Evolutionary conservation across 2,888 invertebrate genomes (phyloP).

Genomic region (Rhorus exstirpatorius): DNA sequence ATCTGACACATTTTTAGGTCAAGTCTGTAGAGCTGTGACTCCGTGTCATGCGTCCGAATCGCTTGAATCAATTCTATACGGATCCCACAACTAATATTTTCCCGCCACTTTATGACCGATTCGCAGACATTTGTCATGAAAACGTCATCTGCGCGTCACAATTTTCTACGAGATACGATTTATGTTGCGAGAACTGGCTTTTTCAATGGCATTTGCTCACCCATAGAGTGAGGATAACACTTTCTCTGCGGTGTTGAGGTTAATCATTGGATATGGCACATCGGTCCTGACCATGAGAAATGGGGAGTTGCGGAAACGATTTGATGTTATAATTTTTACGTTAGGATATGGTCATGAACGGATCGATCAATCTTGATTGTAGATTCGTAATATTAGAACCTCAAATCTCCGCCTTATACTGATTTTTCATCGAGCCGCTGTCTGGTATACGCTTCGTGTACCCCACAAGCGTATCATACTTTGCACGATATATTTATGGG

Average conservation of each 20-base stretch:
- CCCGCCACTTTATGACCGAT: not conserved
- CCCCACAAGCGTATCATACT: too few relatives aligned
- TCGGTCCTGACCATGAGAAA: too few relatives aligned
- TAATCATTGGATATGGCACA: too few relatives aligned
- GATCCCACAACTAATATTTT: slow-evolving; percentile 18
- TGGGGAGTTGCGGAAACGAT: too few relatives aligned
- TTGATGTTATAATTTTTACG: too few relatives aligned
- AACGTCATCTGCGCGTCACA: too few relatives aligned
- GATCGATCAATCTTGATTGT: slow-evolving; percentile 4
- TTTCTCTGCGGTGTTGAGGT: too few relatives aligned
- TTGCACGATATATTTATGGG: not conserved
- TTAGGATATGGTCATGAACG: too few relatives aligned
- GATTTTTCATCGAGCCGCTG: slow-evolving; percentile 28
- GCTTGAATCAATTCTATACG: not conserved
- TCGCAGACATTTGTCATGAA: too few relatives aligned
- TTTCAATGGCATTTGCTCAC: too few relatives aligned
- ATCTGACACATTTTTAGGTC: slow-evolving; percentile 17
- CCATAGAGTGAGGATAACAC: too few relatives aligned
- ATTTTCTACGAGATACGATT: too few relatives aligned
- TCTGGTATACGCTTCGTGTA: slow-evolving; percentile 6
- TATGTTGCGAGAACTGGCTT: not conserved
- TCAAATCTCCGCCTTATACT: not conserved
- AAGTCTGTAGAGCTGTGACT: not conserved
- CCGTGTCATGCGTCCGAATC: not conserved
- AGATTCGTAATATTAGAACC: slow-evolving; percentile 13